Conservation (phyloP, 2,888 invertebrate species). For the Leistus spinibarbis region DNA sequence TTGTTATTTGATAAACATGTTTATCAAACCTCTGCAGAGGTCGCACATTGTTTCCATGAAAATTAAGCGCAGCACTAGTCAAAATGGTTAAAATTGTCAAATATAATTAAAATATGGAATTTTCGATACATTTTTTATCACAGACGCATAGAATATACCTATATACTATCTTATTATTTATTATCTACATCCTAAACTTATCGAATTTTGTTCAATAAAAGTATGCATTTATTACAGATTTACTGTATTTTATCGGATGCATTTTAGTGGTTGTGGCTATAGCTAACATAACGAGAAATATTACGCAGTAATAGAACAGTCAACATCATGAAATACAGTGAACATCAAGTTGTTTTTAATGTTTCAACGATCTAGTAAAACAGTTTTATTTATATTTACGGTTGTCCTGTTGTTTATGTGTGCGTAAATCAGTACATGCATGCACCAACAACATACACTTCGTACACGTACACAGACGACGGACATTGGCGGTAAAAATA, state of each 20-base stretch:
- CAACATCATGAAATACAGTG: conserved; percentile 5
- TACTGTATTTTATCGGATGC: not conserved
- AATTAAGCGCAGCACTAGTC: too few relatives aligned
- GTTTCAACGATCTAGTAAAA: conserved; percentile 11
- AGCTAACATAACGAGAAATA: not conserved
- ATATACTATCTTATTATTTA: too few relatives aligned
- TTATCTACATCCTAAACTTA: too few relatives aligned
- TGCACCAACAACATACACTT: not conserved
- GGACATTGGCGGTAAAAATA: not conserved
- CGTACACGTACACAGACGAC: not conserved
- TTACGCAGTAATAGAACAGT: conserved; percentile 3
- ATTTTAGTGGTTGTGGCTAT: not conserved
- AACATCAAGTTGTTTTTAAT: conserved; percentile 5
- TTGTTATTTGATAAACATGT: too few relatives aligned
- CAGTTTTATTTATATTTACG: conserved; percentile 35
- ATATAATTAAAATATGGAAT: too few relatives aligned
- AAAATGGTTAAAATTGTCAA: too few relatives aligned
- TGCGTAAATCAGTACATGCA: conserved; percentile 45
- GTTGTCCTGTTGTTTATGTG: conserved; percentile 45
- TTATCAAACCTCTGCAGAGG: too few relatives aligned
- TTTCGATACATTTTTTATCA: too few relatives aligned
- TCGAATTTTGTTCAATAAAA: not conserved
- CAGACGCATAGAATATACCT: too few relatives aligned
- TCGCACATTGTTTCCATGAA: too few relatives aligned
- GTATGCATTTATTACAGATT: not conserved